Evolutionary conservation across 2,113 vertebrate species (phyloP).

Genomic region (Pica pica): DNA sequence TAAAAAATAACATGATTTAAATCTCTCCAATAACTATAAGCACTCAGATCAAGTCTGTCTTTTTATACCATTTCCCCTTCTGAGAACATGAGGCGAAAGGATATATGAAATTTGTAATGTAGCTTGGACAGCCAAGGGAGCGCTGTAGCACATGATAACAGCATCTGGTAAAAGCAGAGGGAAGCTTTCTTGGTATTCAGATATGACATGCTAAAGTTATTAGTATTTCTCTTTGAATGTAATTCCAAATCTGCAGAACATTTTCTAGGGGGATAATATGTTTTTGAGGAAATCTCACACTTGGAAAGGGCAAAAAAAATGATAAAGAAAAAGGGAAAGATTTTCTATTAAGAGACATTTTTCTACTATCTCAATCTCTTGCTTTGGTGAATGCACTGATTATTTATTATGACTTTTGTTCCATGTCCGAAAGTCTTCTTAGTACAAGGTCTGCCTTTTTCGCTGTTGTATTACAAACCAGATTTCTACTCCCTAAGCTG

Average conservation of each 20-base stretch:
- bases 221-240: neutral
- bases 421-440: neutral
- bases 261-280: neutral
- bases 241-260: neutral
- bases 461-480: neutral
- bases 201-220: neutral
- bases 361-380: neutral
- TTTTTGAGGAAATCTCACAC: neutral
- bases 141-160: neutral
- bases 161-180: neutral
- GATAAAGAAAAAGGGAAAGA: neutral
- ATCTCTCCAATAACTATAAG: neutral
- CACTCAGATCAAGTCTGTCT: neutral
- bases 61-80: neutral
- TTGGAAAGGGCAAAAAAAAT: neutral
- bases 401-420: neutral
- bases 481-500: neutral
- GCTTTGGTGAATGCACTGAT: neutral
- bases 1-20: neutral
- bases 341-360: neutral
- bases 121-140: neutral
- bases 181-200: neutral
- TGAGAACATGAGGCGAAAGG: neutral
- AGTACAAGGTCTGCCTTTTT: neutral
- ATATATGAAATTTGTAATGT: neutral